Evolutionary conservation across 2,113 vertebrate genomes (phyloP), one percentile per base, ranked within the genome.

Genomic region (Chamaetylas fuelleborni): DNA sequence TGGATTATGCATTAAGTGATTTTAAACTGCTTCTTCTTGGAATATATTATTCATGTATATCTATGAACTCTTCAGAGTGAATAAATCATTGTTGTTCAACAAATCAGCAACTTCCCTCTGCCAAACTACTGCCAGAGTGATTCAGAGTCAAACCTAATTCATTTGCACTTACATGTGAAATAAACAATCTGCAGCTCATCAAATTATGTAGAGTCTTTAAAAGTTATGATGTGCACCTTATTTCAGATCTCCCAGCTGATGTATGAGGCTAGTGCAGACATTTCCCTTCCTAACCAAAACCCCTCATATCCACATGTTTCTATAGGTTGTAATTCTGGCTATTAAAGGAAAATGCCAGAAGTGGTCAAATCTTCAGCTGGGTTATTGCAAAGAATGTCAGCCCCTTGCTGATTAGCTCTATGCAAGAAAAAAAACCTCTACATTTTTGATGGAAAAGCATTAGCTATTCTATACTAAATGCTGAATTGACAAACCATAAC

Each of bases 121-220:
- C 29, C n/a, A 86, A 92, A 42, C 29, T 73, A 48, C 77, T 73
- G 54, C 50, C 83, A 95, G 36, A 86, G 9, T 61, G 50, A 86
- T 61, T 69, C 45, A 43, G 20, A 86, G 43, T 72, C 26, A 93
- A 92, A 93, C 29, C 26, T 60, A 60, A 76, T 72, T 80, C 19
- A 53, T 92, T 74, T 43, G 11, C 26, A 51, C 50, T 91, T 66
- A 38, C 16, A 73, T 16, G 57, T 70, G 47, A 83, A 92, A 80
- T 34, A 93, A 80, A 73, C 25, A 66, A 53, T 6, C 18, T 57
- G 7, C 64, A 60, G 51, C 13, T 70, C 47, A 54, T 86, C 72
- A 66, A 33, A 92, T 70, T 73, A 91, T 40, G 12, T 25, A 15
- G 22, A 45, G 14, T 38, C 25, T 81, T 36, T 70, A 50, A 67